These are phyloP conservation scores for Eospalax fontanierii DNA, from an alignment of 2,797 vertebrate genomes.

Conservation along the genomic window DNA sequence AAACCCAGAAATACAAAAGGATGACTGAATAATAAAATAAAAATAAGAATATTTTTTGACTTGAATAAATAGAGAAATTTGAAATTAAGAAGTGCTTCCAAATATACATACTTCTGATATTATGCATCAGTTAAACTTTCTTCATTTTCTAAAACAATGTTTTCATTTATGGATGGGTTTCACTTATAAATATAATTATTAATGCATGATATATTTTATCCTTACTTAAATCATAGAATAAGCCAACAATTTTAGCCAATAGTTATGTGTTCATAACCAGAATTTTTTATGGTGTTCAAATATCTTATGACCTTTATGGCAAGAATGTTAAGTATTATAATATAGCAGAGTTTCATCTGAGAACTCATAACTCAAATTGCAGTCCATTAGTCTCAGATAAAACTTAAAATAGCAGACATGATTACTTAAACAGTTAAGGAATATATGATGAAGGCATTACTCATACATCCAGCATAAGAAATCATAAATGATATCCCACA, in stretches of 20 bases:
- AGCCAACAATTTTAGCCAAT: constrained; percentile 47
- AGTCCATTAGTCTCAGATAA: constrained; percentile 74
- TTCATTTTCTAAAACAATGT: neutral
- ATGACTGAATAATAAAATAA: neutral
- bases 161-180: neutral
- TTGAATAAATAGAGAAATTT: neutral
- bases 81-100: neutral
- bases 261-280: neutral
- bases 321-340: constrained; percentile 70
- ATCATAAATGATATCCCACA: constrained; percentile 66
- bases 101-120: neutral
- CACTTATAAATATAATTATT: neutral
- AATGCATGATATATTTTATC: neutral
- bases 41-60: neutral
- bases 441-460: constrained; percentile 64
- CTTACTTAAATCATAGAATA: constrained; percentile 48
- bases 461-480: constrained; percentile 50
- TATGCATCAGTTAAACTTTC: neutral
- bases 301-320: constrained; percentile 65
- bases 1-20: neutral
- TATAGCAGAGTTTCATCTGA: constrained; percentile 15
- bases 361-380: constrained; percentile 62
- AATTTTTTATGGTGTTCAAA: constrained; percentile 45
- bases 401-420: constrained; percentile 61
- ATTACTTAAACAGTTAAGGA: constrained; percentile 74